Conservation (phyloP, 2,113 vertebrate species). For the Eublepharis macularius region DNA sequence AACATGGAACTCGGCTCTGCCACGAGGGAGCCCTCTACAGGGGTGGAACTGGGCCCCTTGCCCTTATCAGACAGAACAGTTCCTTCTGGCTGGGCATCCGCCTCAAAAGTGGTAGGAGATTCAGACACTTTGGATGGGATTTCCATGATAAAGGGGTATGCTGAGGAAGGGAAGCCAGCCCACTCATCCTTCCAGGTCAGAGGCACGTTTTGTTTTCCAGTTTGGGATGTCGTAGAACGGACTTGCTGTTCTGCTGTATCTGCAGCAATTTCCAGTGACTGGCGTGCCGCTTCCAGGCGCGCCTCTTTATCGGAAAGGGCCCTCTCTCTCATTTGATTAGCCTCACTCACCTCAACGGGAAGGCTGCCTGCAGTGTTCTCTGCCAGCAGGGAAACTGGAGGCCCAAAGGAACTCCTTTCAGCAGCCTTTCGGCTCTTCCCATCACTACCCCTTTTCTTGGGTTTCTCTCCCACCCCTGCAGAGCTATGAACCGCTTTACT, state of each 20-base stretch:
- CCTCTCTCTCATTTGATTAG: accelerated
- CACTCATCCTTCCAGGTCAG: accelerated
- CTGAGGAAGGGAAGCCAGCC: background rate
- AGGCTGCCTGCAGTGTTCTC: accelerated
- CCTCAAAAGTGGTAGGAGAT: background rate
- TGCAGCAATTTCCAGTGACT: accelerated
- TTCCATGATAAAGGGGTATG: background rate
- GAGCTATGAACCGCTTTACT: background rate
- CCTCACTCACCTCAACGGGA: accelerated
- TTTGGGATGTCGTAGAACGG: accelerated
- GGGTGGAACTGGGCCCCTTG: background rate
- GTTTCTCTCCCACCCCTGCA: slow-evolving; percentile 32
- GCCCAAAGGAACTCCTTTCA: slow-evolving; percentile 37
- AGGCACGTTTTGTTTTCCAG: accelerated
- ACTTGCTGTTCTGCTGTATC: accelerated
- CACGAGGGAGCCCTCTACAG: accelerated
- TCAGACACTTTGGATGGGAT: background rate
- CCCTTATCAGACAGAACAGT: accelerated
- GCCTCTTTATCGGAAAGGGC: background rate
- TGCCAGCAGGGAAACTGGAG: background rate
- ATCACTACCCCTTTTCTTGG: slow-evolving; percentile 52
- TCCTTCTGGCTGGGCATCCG: accelerated
- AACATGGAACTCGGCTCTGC: accelerated
- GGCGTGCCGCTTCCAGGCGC: background rate
- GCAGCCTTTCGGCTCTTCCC: slow-evolving; percentile 59